These are phyloP conservation scores for Bergia puertoricense DNA, from an alignment of 92 coral and sea anemone species.

Conservation along the genomic window DNA sequence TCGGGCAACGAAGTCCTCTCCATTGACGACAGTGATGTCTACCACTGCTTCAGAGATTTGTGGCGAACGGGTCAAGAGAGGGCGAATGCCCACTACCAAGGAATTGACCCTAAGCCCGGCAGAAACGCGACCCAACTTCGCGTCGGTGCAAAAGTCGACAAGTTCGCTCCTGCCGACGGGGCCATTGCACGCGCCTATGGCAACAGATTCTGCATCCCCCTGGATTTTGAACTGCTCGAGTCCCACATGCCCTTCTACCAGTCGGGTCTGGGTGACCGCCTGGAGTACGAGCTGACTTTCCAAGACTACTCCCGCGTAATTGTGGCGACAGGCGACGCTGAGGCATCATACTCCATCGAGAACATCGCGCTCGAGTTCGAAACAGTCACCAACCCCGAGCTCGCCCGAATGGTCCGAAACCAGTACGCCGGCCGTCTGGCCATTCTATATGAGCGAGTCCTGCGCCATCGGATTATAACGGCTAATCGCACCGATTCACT, in stretches of 20 bases:
- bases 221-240: conserved; percentile 11
- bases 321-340: background rate
- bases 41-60: background rate
- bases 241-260: background rate
- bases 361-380: conserved; percentile 18
- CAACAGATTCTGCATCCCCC: background rate
- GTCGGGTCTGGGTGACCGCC: background rate
- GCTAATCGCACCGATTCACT: too few species aligned
- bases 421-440: background rate
- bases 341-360: background rate
- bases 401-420: background rate
- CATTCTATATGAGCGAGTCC: background rate
- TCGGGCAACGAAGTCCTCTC: background rate
- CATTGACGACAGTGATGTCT: conserved; percentile 7
- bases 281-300: background rate
- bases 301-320: background rate
- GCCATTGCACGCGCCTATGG: conserved; percentile 7
- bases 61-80: background rate
- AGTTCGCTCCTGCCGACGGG: background rate
- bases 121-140: too few species aligned
- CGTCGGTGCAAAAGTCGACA: background rate
- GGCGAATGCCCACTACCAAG: background rate
- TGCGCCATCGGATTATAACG: background rate
- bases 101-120: background rate
- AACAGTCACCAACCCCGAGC: background rate